Evolutionary conservation across 2,888 invertebrate genomes (phyloP), one percentile per base, ranked within the genome.

Genomic region (Antheraea yamamai): DNA sequence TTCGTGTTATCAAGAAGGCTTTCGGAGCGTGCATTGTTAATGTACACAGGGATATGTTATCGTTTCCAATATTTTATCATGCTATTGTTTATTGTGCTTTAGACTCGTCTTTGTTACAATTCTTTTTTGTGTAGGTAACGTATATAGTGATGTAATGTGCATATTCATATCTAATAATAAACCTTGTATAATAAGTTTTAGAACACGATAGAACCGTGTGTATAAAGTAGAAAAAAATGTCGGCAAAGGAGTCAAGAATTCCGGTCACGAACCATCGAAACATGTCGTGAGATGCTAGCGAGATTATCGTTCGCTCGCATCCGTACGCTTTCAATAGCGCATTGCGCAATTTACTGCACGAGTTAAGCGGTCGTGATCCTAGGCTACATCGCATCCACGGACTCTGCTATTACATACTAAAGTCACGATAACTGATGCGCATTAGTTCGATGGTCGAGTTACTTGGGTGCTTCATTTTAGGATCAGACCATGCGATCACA

Each of bases 311-410:
- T 83, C 83, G 83, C 83, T 85, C 86, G 81, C 85, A 83, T 83
- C 83, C 84, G 85, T 87, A 88, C 87, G 88, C 88, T 89, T 90
- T 90, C 89, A 88, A 89, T 90, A 89, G 86, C 88, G 87, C 86
- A 89, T 93, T 93, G 92, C 90, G 90, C 93, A 92, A 93, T 91
- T 91, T 88, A 87, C 86, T 88, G 91, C 91, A 91, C 89, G 90
- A 89, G 83, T 81, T 79, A 80, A 81, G 82, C 79, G 81, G 83
- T 92, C 90, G 89, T 91, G 90, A 91, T 90, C 85, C 84, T 81
- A 81, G 82, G 82, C 84, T 84, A 84, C 85, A 85, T 85, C 85
- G 84, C 89, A 89, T 87, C 88, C 89, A 87, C 87, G 88, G 89
- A 89, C 87, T 47, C 47, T 86, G 85, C 85, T 85, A 84, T 84